These are phyloP conservation scores for Macropis europaea DNA, from an alignment of 2,888 invertebrate species.

Conservation along the genomic window DNA sequence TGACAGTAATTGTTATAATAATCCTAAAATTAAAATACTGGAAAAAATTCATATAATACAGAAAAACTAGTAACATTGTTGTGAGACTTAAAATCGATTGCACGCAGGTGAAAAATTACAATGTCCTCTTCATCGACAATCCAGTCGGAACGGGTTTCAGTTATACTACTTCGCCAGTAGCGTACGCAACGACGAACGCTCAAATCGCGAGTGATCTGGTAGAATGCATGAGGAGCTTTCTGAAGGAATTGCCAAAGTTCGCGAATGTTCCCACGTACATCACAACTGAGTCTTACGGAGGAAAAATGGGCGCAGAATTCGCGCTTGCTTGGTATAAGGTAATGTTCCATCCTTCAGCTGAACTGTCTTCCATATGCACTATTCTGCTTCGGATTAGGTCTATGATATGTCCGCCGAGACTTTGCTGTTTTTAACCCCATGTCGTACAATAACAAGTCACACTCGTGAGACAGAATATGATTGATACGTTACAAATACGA, in stretches of 20 bases:
- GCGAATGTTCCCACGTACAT: conserved; percentile 89
- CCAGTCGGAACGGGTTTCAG: conserved; percentile 95
- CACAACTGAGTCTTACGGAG: conserved; percentile 95
- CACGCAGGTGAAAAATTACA: conserved; percentile 87
- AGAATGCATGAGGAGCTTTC: conserved; percentile 86
- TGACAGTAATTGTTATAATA: no score
- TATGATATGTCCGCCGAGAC: no score
- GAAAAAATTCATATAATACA: no score
- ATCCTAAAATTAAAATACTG: no score
- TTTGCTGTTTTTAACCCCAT: no score
- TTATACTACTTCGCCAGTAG: conserved; percentile 83
- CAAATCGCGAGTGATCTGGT: conserved; percentile 90
- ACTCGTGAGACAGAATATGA: no score
- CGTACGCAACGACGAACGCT: conserved; percentile 82
- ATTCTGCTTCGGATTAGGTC: no score
- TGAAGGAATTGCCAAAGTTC: conserved; percentile 85
- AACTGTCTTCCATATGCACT: no score
- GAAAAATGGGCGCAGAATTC: conserved; percentile 95
- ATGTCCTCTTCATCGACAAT: conserved; percentile 93
- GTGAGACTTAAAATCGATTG: not conserved
- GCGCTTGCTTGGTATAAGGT: conserved; percentile 83
- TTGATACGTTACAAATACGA: no score
- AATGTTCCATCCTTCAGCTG: no score
- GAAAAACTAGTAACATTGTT: no score
- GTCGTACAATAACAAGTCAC: no score